Percentiles rank a stretch among this genome's conserved stretches.
These are phyloP conservation scores for Orchestes rusci DNA, from an alignment of 2,888 invertebrate genomes.

Conservation along the genomic window DNA sequence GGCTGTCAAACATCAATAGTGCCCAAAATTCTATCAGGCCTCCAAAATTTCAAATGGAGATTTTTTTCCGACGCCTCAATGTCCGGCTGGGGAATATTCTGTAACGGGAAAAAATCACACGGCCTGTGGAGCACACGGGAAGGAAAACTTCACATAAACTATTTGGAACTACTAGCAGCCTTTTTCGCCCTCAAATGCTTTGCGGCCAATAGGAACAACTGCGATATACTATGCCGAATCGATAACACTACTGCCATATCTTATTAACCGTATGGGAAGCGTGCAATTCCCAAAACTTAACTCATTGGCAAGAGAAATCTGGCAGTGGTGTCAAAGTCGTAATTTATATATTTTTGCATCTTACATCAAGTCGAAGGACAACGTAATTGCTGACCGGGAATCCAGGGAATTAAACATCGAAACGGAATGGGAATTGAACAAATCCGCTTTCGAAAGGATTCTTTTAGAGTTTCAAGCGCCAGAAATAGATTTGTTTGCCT, in stretches of 20 bases:
- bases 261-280: conserved; percentile 8
- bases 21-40: background rate
- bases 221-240: conserved; percentile 4
- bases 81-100: conserved; percentile 14
- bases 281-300: background rate
- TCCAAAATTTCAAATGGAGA: conserved; percentile 6
- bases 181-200: conserved; percentile 9
- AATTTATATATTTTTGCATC: background rate
- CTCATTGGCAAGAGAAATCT: background rate
- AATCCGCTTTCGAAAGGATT: background rate
- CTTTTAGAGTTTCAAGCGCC: too few species aligned
- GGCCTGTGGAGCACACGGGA: background rate
- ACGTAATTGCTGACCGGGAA: too few species aligned
- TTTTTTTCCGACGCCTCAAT: conserved; percentile 16
- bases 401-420: too few species aligned
- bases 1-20: conserved; percentile 2
- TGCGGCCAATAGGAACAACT: background rate
- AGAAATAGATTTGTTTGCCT: too few species aligned
- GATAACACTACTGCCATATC: conserved; percentile 9
- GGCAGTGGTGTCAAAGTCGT: background rate
- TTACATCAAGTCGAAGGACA: too few species aligned
- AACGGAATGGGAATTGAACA: too few species aligned
- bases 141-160: background rate
- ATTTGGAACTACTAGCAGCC: conserved; percentile 1
- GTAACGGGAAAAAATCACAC: conserved; percentile 4